Conservation (phyloP, 2,113 vertebrate genomes). For the Pica pica region DNA sequence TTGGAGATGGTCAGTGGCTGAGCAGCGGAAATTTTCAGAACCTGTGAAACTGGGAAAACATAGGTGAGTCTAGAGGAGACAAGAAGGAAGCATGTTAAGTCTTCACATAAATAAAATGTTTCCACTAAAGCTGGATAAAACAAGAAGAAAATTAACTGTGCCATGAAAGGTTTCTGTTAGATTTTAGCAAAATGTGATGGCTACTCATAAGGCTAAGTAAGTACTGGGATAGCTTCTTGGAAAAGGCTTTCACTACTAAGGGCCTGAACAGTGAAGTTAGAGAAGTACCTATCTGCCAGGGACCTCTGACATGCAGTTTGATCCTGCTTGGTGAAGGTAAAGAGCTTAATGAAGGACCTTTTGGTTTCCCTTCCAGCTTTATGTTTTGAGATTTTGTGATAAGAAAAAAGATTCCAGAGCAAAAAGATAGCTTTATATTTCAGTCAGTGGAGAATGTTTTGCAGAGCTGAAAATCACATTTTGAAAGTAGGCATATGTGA, state of each 20-base stretch:
- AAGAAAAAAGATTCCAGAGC: neutral
- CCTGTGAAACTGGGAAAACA: neutral
- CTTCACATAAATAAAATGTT: neutral
- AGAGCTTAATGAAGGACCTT: neutral
- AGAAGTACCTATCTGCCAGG: neutral
- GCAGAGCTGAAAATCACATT: neutral
- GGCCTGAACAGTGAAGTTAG: neutral
- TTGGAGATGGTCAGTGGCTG: fast-evolving
- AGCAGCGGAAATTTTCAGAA: neutral
- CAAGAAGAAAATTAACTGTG: neutral
- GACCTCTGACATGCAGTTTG: neutral
- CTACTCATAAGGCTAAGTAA: neutral
- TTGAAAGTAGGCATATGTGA: neutral
- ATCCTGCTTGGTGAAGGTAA: neutral
- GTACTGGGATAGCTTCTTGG: neutral
- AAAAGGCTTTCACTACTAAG: neutral
- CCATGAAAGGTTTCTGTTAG: neutral
- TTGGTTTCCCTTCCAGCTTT: neutral
- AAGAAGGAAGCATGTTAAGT: neutral
- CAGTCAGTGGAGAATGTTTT: neutral
- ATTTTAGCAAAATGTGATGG: neutral
- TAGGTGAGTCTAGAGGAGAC: neutral
- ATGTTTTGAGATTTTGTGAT: neutral
- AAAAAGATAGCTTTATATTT: neutral
- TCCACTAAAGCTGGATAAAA: neutral